A percentile compares a stretch with the other conserved stretches of the same genome.
These are phyloP conservation scores for Nesoenas mayeri DNA, from an alignment of 2,113 vertebrate species.

Conservation along the genomic window DNA sequence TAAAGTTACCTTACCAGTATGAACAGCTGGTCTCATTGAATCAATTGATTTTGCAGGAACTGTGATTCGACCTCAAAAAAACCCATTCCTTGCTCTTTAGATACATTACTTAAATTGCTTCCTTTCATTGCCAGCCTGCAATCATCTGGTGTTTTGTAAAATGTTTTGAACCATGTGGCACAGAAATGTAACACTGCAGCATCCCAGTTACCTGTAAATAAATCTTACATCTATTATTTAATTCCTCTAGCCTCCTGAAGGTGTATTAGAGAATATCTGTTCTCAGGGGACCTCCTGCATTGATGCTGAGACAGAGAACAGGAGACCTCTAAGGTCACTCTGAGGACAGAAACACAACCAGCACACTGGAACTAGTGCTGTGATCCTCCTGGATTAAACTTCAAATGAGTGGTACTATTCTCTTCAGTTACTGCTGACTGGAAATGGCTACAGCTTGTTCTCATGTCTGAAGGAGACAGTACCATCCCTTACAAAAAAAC, in stretches of 20 bases:
- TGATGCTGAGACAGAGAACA: conserved; percentile 26
- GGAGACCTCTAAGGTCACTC: conserved; percentile 36
- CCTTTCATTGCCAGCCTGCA: background rate
- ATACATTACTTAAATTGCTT: background rate
- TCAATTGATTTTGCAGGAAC: background rate
- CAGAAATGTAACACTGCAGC: conserved; percentile 30
- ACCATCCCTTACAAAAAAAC: background rate
- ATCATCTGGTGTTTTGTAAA: background rate
- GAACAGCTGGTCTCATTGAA: background rate
- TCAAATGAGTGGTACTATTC: conserved; percentile 23
- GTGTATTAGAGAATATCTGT: background rate
- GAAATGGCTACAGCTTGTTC: conserved; percentile 5
- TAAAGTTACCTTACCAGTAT: background rate
- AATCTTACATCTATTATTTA: conserved; percentile 67
- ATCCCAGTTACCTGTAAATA: conserved; percentile 61
- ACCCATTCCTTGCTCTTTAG: background rate
- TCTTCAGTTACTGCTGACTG: conserved; percentile 8
- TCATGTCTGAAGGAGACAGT: background rate
- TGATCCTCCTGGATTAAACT: conserved; percentile 49
- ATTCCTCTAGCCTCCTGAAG: conserved; percentile 15
- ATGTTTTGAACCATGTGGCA: conserved; percentile 17
- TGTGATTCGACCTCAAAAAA: background rate
- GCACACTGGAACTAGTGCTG: background rate
- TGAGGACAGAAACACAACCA: conserved; percentile 56
- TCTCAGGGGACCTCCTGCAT: background rate